Conservation (phyloP, 2,888 invertebrate species). For the Trileptium ribeirensis region DNA sequence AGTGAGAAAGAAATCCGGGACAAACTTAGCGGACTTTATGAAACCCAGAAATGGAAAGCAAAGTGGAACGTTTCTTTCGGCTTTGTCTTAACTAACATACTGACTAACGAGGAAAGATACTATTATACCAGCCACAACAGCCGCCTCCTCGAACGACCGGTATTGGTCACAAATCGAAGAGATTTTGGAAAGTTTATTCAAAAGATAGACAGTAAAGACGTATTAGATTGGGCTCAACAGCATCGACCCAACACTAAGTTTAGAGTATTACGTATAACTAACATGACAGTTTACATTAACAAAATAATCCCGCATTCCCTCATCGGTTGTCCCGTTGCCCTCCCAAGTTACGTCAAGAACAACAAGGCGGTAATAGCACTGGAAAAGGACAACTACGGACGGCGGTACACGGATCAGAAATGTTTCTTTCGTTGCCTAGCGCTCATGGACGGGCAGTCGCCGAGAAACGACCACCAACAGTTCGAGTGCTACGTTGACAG, state of each 20-base stretch:
- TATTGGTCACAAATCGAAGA: not conserved
- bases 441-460: too few species aligned
- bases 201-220: not conserved
- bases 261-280: not conserved
- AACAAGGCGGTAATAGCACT: too few species aligned
- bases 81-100: not conserved
- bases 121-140: not conserved
- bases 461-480: too few species aligned
- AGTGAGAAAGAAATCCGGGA: not conserved
- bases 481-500: too few species aligned
- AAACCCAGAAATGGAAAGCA: not conserved
- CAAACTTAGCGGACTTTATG: not conserved
- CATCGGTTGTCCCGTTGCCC: too few species aligned
- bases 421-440: too few species aligned
- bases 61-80: not conserved
- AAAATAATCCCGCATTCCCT: too few species aligned
- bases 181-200: not conserved
- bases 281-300: slow-evolving; percentile 1
- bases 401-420: too few species aligned
- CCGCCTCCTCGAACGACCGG: not conserved
- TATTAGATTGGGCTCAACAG: not conserved
- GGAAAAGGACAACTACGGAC: too few species aligned
- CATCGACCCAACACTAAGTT: not conserved
- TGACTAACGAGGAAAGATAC: not conserved
- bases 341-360: too few species aligned